These are phyloP conservation scores for Myotis myotis DNA, from an alignment of 2,797 vertebrate genomes.

Conservation along the genomic window DNA sequence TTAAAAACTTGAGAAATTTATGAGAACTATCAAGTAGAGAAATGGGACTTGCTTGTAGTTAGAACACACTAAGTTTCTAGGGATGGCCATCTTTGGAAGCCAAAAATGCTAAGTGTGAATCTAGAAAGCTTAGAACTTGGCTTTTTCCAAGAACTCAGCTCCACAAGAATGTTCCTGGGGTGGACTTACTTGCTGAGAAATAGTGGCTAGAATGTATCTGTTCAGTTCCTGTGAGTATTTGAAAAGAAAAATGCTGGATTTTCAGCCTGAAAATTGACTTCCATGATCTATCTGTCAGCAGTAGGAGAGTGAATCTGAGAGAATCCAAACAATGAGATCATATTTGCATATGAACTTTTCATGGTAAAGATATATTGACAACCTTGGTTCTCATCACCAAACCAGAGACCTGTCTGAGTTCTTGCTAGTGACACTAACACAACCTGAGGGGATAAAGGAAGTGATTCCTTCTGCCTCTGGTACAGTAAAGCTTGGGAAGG, in stretches of 20 bases:
- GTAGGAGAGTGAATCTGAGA: not conserved
- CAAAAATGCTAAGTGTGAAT: not conserved
- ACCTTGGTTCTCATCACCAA: not conserved
- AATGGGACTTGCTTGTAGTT: not conserved
- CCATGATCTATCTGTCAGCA: not conserved
- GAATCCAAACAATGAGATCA: not conserved
- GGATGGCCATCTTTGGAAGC: not conserved
- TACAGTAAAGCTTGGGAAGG: not conserved
- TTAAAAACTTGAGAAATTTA: not conserved
- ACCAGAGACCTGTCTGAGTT: not conserved
- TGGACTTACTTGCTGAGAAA: not conserved
- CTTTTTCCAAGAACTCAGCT: not conserved
- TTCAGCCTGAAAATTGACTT: slow-evolving; percentile 5
- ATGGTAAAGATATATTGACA: not conserved
- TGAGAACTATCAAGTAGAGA: not conserved
- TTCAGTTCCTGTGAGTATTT: not conserved
- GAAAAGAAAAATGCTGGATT: not conserved
- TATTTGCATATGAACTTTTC: not conserved
- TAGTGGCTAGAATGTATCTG: not conserved
- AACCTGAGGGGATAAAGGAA: not conserved
- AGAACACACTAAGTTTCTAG: not conserved
- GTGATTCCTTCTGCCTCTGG: not conserved
- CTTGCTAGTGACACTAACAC: not conserved
- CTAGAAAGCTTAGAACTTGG: not conserved
- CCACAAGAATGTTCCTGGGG: not conserved